phyloP scores from a whole-genome alignment of 2,888 invertebrate species.

The Amphipoea lucens region DNA sequence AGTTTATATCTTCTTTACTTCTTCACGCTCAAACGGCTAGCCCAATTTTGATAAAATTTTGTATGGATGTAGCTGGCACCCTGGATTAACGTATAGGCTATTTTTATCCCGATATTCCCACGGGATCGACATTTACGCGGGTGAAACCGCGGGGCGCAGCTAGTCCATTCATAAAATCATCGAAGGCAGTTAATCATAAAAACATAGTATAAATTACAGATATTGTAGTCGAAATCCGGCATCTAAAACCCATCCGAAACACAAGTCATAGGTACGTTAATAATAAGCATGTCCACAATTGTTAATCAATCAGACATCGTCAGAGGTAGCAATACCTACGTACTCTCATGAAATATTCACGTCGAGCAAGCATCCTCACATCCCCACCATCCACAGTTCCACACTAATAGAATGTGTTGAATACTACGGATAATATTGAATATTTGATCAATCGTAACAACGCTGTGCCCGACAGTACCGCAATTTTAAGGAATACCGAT shows the following conservation, averaged over 20 bases:
- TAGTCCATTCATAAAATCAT: neutral
- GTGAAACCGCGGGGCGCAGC: too few species aligned
- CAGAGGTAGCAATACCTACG: constrained; percentile 30
- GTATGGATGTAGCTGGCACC: too few species aligned
- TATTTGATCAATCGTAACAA: constrained; percentile 68
- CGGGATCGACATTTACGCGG: too few species aligned
- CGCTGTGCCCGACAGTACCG: constrained; percentile 38
- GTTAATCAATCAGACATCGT: constrained; percentile 54
- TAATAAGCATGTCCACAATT: constrained; percentile 42
- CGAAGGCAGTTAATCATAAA: too few species aligned
- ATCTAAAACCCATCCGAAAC: constrained; percentile 12
- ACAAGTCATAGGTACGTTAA: constrained; percentile 33
- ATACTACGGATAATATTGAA: constrained; percentile 18
- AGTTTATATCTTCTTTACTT: too few species aligned
- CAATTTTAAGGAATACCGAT: constrained; percentile 47
- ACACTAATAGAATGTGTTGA: constrained; percentile 64
- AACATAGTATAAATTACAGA: neutral
- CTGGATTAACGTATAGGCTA: too few species aligned
- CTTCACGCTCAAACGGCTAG: too few species aligned
- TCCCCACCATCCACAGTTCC: constrained; percentile 30
- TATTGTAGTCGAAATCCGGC: neutral
- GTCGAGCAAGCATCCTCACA: constrained; percentile 12
- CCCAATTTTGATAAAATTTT: too few species aligned
- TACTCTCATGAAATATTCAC: constrained; percentile 64
- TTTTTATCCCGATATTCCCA: too few species aligned